Conservation (phyloP, 2,797 vertebrate genomes). For the Gymnocypris eckloni region DNA sequence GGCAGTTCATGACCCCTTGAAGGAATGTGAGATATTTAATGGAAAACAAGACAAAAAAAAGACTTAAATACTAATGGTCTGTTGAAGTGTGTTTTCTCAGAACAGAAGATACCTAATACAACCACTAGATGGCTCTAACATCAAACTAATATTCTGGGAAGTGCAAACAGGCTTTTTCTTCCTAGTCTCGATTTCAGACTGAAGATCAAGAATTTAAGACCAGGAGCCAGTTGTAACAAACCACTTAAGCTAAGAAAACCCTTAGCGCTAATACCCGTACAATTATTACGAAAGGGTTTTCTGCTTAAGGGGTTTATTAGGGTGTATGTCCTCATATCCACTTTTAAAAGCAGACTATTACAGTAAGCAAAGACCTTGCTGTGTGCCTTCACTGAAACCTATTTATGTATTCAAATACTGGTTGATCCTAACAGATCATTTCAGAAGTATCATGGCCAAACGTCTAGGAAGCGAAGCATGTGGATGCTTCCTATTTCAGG, state of each 20-base stretch:
- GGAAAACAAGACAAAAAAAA: neutral
- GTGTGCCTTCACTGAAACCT: neutral
- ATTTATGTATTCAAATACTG: neutral
- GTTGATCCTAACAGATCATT: neutral
- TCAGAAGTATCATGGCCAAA: neutral
- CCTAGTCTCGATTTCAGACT: neutral
- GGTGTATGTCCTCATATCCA: neutral
- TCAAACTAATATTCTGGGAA: constrained; percentile 20
- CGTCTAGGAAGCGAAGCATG: neutral
- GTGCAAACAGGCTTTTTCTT: neutral
- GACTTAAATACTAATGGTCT: neutral
- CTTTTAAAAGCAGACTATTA: neutral
- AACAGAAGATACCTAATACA: neutral
- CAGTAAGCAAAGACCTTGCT: neutral
- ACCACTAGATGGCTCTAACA: constrained; percentile 50
- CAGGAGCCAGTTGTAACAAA: constrained; percentile 9
- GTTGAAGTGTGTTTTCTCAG: neutral
- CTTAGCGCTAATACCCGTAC: neutral
- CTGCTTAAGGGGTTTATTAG: constrained; percentile 4
- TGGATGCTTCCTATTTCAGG: neutral
- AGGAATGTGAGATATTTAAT: neutral
- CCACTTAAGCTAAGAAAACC: neutral
- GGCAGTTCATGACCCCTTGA: neutral
- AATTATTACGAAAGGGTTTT: constrained; percentile 8
- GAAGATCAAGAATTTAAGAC: neutral